A percentile compares a stretch with the other conserved stretches of the same genome.
These are phyloP conservation scores for Dynastes hyllus DNA, from an alignment of 2,888 invertebrate species.

Conservation along the genomic window DNA sequence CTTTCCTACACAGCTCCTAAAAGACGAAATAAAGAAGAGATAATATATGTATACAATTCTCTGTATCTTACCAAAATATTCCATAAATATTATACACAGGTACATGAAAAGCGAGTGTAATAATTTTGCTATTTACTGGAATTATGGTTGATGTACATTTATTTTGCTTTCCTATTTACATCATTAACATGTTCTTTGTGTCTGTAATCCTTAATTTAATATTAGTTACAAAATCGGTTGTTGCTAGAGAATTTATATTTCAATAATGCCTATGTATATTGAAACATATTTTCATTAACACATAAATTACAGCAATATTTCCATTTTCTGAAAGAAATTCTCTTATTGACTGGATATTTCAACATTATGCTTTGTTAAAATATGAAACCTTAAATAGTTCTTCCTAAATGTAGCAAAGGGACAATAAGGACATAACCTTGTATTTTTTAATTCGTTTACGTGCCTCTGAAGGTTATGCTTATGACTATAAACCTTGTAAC, in stretches of 20 bases:
- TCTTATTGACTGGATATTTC: not conserved
- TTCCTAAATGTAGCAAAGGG: constrained; percentile 47
- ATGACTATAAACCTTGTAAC: constrained; percentile 53
- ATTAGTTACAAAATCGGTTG: too few relatives aligned
- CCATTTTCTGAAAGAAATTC: not conserved
- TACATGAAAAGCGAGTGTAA: too few relatives aligned
- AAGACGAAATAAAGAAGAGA: too few relatives aligned
- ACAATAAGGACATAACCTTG: constrained; percentile 55
- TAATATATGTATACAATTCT: too few relatives aligned
- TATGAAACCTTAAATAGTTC: constrained; percentile 43
- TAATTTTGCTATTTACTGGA: too few relatives aligned
- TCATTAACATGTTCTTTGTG: too few relatives aligned
- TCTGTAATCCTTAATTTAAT: too few relatives aligned
- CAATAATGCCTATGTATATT: not conserved
- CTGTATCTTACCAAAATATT: too few relatives aligned
- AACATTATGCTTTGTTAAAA: constrained; percentile 36
- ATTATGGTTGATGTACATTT: too few relatives aligned
- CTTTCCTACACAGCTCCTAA: too few relatives aligned
- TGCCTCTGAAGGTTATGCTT: constrained; percentile 55
- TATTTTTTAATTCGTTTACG: constrained; percentile 57
- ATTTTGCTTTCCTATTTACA: too few relatives aligned
- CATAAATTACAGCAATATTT: not conserved
- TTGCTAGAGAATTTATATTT: not conserved
- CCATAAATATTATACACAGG: too few relatives aligned
- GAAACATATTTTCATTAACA: not conserved